Base-by-base conservation (phyloP, 2,888 invertebrate species). In the Drosophila peninsularis region DNA sequence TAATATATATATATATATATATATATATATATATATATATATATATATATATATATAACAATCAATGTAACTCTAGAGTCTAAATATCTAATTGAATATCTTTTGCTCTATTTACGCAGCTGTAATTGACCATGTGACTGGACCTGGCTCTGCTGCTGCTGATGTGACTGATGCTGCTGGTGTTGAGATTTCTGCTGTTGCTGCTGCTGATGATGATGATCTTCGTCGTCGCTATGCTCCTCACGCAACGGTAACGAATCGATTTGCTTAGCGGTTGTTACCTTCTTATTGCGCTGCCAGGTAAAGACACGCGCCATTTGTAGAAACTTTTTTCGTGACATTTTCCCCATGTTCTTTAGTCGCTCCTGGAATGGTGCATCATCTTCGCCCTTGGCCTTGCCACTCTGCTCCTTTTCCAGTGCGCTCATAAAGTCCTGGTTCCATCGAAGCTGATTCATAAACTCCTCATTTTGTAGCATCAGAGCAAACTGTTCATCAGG, bases 381-480 rank as follows among this genome's bases (percentile, higher is more conserved):
- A 72, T 95, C 95, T 39, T 94, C 95, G 32, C 94, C 94, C 55
- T 94, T 94, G 30, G 92, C 90, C 66, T 92, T 91, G 5, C 93
- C 93, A 3, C 92, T 94, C 82, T 94, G 94, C 93, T 97, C 97
- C 90, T 95, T 95, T 88, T 97, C 96, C 52, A 97, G 93, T 1
- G 97, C 96, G 27, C 95, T 95, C 94, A 98, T 95, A 90, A 98
- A 98, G 88, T 97, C 97, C 90, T 96, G 95, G 91, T 98, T 97
- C 94, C 96, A 95, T 64, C 96, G 93, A 37, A 98, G 93, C 89
- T 97, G 97, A 47, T 96, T 95, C 94, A 98, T 95, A 84, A 98
- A 98, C 92, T 98, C 98, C 90, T 97, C 96, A 89, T 98, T 98
- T 91, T 98, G 98, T 62, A 98, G 93, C 92, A 97, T 95, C 71